Percentiles rank a stretch among this genome's conserved stretches.
phyloP scores from a whole-genome alignment of 2,888 invertebrate species.

The Serripes groenlandicus region DNA sequence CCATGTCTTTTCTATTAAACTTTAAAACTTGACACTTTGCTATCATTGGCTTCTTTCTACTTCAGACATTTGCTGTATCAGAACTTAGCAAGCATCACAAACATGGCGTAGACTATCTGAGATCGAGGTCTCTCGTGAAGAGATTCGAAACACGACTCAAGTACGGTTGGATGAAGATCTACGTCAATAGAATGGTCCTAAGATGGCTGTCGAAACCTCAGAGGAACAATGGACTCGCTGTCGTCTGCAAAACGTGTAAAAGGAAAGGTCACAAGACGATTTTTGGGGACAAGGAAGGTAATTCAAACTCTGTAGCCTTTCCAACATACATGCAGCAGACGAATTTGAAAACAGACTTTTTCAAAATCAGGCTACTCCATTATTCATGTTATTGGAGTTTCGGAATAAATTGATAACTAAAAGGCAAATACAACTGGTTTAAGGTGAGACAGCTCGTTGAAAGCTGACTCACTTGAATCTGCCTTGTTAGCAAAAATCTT shows the following conservation, averaged over 20 bases:
- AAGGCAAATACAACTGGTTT: no score
- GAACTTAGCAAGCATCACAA: constrained; percentile 63
- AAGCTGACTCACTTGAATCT: no score
- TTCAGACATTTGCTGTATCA: constrained; percentile 73
- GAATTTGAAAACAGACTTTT: no score
- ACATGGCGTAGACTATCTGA: constrained; percentile 47
- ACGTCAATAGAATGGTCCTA: constrained; percentile 70
- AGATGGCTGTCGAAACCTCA: constrained; percentile 75
- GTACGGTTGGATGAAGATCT: constrained; percentile 78
- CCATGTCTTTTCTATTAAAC: background rate
- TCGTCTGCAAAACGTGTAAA: constrained; percentile 77
- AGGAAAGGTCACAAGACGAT: constrained; percentile 71
- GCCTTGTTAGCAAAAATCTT: no score
- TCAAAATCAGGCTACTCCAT: no score
- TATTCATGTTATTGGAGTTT: no score
- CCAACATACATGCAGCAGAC: no score
- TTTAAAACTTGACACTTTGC: background rate
- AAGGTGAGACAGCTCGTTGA: no score
- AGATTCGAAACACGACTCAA: constrained; percentile 73
- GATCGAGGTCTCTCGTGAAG: constrained; percentile 71
- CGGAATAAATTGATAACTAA: no score
- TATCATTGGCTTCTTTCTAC: no score
- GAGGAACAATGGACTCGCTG: constrained; percentile 71
- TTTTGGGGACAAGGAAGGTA: constrained; percentile 73
- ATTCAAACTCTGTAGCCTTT: no score